Evolutionary conservation across 2,113 vertebrate genomes (phyloP).

Genomic region (Odocoileus hemionus): DNA sequence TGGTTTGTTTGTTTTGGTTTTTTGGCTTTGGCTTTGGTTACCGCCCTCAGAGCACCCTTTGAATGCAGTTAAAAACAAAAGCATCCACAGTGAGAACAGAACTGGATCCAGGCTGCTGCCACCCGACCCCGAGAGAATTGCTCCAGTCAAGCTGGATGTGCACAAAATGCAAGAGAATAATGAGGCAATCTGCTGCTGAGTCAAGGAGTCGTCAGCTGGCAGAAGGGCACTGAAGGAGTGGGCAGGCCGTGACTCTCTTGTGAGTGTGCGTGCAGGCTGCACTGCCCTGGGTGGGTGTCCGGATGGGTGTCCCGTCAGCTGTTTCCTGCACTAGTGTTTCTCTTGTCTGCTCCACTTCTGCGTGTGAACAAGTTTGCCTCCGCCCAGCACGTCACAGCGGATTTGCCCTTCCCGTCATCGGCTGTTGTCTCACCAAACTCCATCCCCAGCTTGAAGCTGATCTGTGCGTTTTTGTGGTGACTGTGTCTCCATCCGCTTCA

Average conservation of each 20-base stretch:
- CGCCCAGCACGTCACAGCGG: accelerated
- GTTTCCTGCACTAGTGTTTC: background rate
- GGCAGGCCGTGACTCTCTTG: conserved; percentile 79
- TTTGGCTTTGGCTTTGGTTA: conserved; percentile 51
- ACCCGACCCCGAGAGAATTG: background rate
- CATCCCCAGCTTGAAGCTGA: conserved; percentile 86
- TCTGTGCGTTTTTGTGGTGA: conserved; percentile 86
- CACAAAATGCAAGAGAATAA: conserved; percentile 51
- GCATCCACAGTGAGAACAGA: background rate
- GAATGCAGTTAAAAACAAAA: conserved; percentile 38
- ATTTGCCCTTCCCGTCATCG: conserved; percentile 93
- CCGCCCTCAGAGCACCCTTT: conserved; percentile 56
- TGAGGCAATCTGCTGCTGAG: conserved; percentile 10
- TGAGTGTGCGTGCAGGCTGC: conserved; percentile 85
- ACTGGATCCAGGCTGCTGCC: background rate
- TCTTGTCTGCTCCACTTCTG: background rate
- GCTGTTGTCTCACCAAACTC: conserved; percentile 94
- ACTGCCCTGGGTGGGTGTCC: conserved; percentile 89
- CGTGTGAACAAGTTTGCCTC: background rate
- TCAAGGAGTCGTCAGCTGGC: background rate
- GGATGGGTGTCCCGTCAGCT: background rate
- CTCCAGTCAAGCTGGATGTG: background rate
- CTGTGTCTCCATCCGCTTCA: conserved; percentile 74
- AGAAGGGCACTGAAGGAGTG: background rate
- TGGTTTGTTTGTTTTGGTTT: background rate